Percentiles rank a stretch among this genome's conserved stretches.
phyloP scores from a whole-genome alignment of 1,140 invertebrate genomes.

The Probaryconus sp. region DNA sequence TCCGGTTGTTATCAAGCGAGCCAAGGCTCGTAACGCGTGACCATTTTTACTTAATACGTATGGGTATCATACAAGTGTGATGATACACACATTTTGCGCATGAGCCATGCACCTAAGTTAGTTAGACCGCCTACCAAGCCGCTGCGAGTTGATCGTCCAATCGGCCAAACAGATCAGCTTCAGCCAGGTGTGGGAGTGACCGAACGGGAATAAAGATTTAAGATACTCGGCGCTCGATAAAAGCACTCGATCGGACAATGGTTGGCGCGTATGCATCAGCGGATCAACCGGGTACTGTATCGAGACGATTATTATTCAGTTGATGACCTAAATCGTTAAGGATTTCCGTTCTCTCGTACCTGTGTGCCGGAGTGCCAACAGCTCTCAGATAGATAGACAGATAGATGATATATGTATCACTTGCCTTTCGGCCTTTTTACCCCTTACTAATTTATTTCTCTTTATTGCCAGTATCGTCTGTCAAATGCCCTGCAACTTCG shows the following conservation, averaged over 20 bases:
- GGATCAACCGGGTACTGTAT: constrained; percentile 54
- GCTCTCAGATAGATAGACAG: constrained; percentile 47
- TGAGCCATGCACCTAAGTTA: constrained; percentile 42
- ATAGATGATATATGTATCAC: constrained; percentile 55
- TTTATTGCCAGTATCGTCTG: constrained; percentile 21
- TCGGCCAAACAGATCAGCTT: constrained; percentile 58
- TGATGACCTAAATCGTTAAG: constrained; percentile 71
- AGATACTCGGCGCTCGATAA: constrained; percentile 64
- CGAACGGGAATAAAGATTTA: constrained; percentile 62
- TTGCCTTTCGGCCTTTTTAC: constrained; percentile 31
- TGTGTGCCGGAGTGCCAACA: constrained; percentile 31
- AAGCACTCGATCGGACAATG: constrained; percentile 63
- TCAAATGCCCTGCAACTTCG: not conserved
- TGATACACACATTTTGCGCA: constrained; percentile 39
- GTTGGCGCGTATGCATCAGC: constrained; percentile 60
- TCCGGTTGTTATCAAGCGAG: constrained; percentile 22
- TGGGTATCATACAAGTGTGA: constrained; percentile 39
- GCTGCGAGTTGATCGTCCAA: constrained; percentile 50
- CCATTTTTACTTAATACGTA: constrained; percentile 36
- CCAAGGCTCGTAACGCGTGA: constrained; percentile 20
- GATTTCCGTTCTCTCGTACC: constrained; percentile 61
- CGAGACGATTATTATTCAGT: constrained; percentile 62
- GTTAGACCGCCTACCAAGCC: constrained; percentile 55
- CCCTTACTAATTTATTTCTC: constrained; percentile 44
- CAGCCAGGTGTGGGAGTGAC: constrained; percentile 71